A percentile compares a stretch with the other conserved stretches of the same genome.
Evolutionary conservation across 2,113 vertebrate genomes (phyloP).

Genomic region (Eleginops maclovinus): DNA sequence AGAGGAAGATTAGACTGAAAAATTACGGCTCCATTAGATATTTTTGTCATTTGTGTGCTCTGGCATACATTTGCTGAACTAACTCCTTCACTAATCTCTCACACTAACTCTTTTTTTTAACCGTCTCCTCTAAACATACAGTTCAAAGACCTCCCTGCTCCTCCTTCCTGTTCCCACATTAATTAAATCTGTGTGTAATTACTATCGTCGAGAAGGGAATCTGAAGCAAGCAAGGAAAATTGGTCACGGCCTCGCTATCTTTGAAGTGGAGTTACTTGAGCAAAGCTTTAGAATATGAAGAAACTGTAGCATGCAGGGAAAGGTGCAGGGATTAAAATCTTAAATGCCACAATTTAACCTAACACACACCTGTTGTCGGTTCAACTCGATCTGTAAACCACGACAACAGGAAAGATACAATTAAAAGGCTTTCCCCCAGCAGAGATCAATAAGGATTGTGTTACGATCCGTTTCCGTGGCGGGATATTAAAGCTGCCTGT

Average conservation of each 20-base stretch:
- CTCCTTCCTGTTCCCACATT: slow-evolving; percentile 69
- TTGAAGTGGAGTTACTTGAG: slow-evolving; percentile 70
- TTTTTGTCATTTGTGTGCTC: slow-evolving; percentile 40
- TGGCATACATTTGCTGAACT: slow-evolving; percentile 55
- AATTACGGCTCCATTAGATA: slow-evolving; percentile 32
- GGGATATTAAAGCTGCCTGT: slow-evolving; percentile 19
- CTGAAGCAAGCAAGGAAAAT: slow-evolving; percentile 60
- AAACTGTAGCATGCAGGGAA: background rate
- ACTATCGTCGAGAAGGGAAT: slow-evolving; percentile 66
- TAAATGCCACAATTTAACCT: background rate
- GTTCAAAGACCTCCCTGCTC: slow-evolving; percentile 65
- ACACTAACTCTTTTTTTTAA: slow-evolving; percentile 23
- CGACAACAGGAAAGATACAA: background rate
- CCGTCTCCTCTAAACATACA: slow-evolving; percentile 43
- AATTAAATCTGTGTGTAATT: slow-evolving; percentile 78
- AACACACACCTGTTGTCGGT: slow-evolving; percentile 9
- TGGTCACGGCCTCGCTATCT: slow-evolving; percentile 69
- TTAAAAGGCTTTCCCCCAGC: background rate
- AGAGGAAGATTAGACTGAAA: slow-evolving; percentile 45
- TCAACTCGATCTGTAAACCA: background rate
- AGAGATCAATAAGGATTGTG: slow-evolving; percentile 10
- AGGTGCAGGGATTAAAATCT: slow-evolving; percentile 4
- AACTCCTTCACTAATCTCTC: slow-evolving; percentile 49
- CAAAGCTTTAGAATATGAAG: slow-evolving; percentile 46
- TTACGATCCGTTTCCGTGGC: slow-evolving; percentile 18